Percentiles rank a stretch among this genome's conserved stretches.
phyloP scores from a whole-genome alignment of 2,888 invertebrate genomes.

The Camponotus fellah region DNA sequence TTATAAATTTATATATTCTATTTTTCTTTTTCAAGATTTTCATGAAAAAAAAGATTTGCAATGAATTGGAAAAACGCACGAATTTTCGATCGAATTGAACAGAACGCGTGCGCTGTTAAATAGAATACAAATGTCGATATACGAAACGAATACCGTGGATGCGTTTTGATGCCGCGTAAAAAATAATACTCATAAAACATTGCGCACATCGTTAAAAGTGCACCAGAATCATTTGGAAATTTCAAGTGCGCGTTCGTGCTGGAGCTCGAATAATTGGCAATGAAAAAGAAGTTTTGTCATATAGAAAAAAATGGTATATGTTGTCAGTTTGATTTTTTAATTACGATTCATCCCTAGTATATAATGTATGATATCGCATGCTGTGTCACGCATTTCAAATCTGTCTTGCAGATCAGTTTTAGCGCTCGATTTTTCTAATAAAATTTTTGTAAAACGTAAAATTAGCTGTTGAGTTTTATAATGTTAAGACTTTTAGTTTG shows the following conservation, averaged over 20 bases:
- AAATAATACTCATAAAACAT: conserved; percentile 60
- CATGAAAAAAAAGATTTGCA: conserved; percentile 3
- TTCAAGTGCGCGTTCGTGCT: conserved; percentile 40
- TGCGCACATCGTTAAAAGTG: conserved; percentile 48
- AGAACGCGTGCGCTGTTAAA: conserved; percentile 3
- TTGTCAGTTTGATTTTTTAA: conserved; percentile 58
- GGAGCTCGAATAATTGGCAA: conserved; percentile 60
- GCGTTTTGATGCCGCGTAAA: conserved; percentile 40
- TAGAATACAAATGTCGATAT: conserved; percentile 37
- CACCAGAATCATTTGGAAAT: conserved; percentile 35
- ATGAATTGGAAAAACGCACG: conserved; percentile 27
- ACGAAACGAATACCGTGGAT: conserved; percentile 24
- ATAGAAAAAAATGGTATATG: conserved; percentile 51
- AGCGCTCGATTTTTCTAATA: conserved; percentile 19
- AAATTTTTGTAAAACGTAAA: conserved; percentile 10
- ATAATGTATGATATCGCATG: conserved; percentile 7
- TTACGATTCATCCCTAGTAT: conserved; percentile 38
- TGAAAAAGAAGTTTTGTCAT: conserved; percentile 47
- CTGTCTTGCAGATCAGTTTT: conserved; percentile 28
- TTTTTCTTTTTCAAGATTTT: conserved; percentile 14
- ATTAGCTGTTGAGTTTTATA: not conserved
- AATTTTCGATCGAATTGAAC: conserved; percentile 30
- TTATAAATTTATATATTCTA: not conserved
- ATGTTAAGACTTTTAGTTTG: not conserved
- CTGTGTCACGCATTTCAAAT: conserved; percentile 31